A percentile compares a stretch with the other conserved stretches of the same genome.
Evolutionary conservation across 2,888 invertebrate species (phyloP).

Genomic region (Lithodes maja): DNA sequence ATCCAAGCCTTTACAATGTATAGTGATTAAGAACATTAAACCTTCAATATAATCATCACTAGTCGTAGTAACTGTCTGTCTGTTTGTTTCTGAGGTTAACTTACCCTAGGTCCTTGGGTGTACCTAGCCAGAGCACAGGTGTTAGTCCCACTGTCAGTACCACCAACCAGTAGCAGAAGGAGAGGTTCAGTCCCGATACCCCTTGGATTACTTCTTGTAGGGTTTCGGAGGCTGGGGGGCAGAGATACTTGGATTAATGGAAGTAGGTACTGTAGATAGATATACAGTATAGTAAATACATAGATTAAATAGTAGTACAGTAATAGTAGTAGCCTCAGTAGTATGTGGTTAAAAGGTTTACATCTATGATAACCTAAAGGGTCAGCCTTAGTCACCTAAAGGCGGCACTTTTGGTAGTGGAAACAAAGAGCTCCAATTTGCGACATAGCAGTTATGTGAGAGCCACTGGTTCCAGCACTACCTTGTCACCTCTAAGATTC

Average conservation of each 20-base stretch:
- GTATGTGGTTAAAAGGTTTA: too few relatives aligned
- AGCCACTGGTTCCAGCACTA: too few relatives aligned
- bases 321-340: too few relatives aligned
- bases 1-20: neutral
- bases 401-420: too few relatives aligned
- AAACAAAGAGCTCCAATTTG: too few relatives aligned
- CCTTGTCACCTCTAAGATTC: too few relatives aligned
- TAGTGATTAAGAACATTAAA: neutral
- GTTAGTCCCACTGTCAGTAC: conserved; percentile 84
- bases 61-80: too few relatives aligned
- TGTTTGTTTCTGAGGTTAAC: conserved; percentile 69
- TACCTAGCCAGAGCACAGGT: conserved; percentile 90
- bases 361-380: too few relatives aligned
- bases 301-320: too few relatives aligned
- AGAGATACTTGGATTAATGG: neutral
- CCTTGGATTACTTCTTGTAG: conserved; percentile 85
- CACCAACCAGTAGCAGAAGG: conserved; percentile 89
- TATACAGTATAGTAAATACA: too few relatives aligned
- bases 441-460: too few relatives aligned
- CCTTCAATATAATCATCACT: neutral
- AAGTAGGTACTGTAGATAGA: neutral
- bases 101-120: conserved; percentile 95
- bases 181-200: conserved; percentile 81
- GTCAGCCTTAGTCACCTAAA: too few relatives aligned
- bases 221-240: conserved; percentile 83